phyloP scores from a whole-genome alignment of 1,140 invertebrate genomes.

The Papilio aristodemus region DNA sequence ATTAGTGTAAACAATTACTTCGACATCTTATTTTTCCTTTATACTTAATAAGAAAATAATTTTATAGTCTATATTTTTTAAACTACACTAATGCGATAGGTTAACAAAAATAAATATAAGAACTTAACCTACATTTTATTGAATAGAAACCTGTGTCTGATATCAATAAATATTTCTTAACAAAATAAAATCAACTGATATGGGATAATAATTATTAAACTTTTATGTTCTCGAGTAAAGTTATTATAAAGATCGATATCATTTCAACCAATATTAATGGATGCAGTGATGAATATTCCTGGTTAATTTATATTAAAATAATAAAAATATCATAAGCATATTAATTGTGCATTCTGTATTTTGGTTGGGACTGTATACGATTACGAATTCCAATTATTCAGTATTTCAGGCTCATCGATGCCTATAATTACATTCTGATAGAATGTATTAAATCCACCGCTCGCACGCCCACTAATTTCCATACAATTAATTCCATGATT shows the following conservation, averaged over 20 bases:
- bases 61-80: too few relatives aligned
- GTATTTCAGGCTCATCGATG: slow-evolving; percentile 73
- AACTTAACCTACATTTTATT: too few relatives aligned
- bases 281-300: slow-evolving; percentile 11
- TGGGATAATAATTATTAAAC: too few relatives aligned
- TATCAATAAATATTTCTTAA: too few relatives aligned
- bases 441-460: slow-evolving; percentile 71
- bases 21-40: too few relatives aligned
- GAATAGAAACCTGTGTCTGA: too few relatives aligned
- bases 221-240: background rate
- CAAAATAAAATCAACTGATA: too few relatives aligned
- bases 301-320: slow-evolving; percentile 34
- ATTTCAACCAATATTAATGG: slow-evolving; percentile 6
- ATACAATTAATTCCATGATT: slow-evolving; percentile 75
- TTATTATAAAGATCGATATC: background rate
- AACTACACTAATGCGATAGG: too few relatives aligned
- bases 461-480: slow-evolving; percentile 66
- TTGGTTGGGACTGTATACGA: slow-evolving; percentile 55
- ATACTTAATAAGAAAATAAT: too few relatives aligned
- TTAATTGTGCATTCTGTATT: slow-evolving; percentile 42
- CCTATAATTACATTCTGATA: slow-evolving; percentile 77
- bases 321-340: slow-evolving; percentile 44
- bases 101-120: too few relatives aligned
- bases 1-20: too few relatives aligned
- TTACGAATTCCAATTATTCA: slow-evolving; percentile 75